A percentile compares a stretch with the other conserved stretches of the same genome.
These are phyloP conservation scores for Hypotaenidia philippensis DNA, from an alignment of 2,797 vertebrate genomes.

Conservation along the genomic window DNA sequence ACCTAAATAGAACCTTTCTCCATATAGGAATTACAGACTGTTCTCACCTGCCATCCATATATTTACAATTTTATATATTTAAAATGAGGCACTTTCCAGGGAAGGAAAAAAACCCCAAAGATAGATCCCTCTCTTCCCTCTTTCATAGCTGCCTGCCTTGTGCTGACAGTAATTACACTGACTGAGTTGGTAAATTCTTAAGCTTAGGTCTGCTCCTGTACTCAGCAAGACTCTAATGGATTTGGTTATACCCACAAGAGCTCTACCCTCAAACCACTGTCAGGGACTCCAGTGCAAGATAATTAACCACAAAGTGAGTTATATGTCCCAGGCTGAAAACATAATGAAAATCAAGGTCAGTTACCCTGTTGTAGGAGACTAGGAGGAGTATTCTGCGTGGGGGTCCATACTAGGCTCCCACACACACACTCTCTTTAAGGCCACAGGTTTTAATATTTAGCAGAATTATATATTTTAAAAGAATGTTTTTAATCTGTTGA, in stretches of 20 bases:
- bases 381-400: not conserved
- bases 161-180: conserved; percentile 34
- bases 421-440: not conserved
- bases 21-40: conserved; percentile 8
- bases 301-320: conserved; percentile 76
- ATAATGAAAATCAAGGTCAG: conserved; percentile 42
- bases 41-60: conserved; percentile 21
- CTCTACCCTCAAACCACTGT: conserved; percentile 43
- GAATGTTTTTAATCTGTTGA: not conserved
- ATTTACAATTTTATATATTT: conserved; percentile 4
- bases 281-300: not conserved
- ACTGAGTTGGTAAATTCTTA: conserved; percentile 35
- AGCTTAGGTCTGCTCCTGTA: not conserved
- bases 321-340: conserved; percentile 24
- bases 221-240: conserved; percentile 62
- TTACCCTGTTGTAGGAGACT: conserved; percentile 19
- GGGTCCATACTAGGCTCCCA: not conserved
- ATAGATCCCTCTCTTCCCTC: not conserved
- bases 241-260: conserved; percentile 50
- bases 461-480: not conserved
- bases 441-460: not conserved
- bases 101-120: not conserved
- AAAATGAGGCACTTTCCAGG: conserved; percentile 36
- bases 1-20: not conserved
- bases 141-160: not conserved